These are phyloP conservation scores for Lacanobia wlatinum DNA, from an alignment of 2,888 invertebrate species.

Conservation along the genomic window DNA sequence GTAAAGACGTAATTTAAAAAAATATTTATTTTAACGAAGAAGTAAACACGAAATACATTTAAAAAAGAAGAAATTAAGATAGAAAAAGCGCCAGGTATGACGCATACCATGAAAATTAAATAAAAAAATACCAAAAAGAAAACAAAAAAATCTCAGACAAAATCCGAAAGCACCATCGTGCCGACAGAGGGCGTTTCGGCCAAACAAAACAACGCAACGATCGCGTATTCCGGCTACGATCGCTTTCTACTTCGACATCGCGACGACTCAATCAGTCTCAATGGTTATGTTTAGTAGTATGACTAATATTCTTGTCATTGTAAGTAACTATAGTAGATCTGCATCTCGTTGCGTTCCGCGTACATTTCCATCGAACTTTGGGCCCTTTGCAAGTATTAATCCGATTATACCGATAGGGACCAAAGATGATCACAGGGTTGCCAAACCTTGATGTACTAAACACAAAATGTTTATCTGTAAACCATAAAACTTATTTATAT, in stretches of 20 bases:
- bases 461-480: conserved; percentile 33
- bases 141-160: not conserved
- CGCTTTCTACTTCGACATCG: no score
- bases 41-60: not conserved
- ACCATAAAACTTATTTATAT: not conserved
- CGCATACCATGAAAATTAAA: no score
- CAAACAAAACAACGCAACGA: no score
- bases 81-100: not conserved
- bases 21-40: not conserved
- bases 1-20: not conserved
- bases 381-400: conserved; percentile 40
- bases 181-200: no score
- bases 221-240: no score
- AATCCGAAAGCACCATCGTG: no score
- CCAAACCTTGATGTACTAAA: conserved; percentile 45
- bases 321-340: conserved; percentile 42
- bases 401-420: conserved; percentile 45
- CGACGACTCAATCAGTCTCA: not conserved
- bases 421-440: conserved; percentile 47
- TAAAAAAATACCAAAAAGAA: no score
- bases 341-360: conserved; percentile 31
- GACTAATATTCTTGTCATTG: conserved; percentile 25
- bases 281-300: conserved; percentile 56
- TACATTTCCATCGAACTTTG: conserved; percentile 64
- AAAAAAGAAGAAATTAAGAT: not conserved